Evolutionary conservation across 2,113 vertebrate species (phyloP).

Genomic region (Brienomyrus longianalis): DNA sequence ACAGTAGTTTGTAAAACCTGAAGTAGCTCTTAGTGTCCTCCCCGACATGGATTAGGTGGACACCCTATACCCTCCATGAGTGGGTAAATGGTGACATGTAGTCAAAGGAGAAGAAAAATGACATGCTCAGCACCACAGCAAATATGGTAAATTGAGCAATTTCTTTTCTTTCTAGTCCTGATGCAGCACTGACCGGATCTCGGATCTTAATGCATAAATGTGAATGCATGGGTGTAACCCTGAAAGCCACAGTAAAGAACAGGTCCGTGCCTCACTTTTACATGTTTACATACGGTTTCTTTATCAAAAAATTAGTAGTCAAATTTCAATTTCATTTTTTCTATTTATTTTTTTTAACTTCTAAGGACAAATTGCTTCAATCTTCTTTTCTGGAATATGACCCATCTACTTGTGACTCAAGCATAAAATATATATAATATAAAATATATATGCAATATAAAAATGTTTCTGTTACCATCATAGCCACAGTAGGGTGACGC

Average conservation of each 20-base stretch:
- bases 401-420: neutral
- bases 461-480: neutral
- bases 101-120: neutral
- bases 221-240: neutral
- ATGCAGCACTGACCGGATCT: neutral
- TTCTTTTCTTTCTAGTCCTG: neutral
- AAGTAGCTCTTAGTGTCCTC: too few species aligned
- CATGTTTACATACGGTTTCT: neutral
- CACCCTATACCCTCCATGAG: neutral
- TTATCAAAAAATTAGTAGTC: neutral
- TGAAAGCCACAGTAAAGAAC: neutral
- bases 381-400: neutral
- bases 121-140: neutral
- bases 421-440: neutral
- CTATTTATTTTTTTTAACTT: neutral
- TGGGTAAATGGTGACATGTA: neutral
- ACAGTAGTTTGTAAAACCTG: too few species aligned
- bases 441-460: neutral
- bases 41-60: too few species aligned
- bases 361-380: neutral
- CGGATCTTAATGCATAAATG: neutral
- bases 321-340: neutral
- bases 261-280: neutral
- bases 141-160: neutral
- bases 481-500: neutral